Base-by-base conservation (phyloP, 92 coral and sea anemone species). In the Paragorgia papillata region DNA sequence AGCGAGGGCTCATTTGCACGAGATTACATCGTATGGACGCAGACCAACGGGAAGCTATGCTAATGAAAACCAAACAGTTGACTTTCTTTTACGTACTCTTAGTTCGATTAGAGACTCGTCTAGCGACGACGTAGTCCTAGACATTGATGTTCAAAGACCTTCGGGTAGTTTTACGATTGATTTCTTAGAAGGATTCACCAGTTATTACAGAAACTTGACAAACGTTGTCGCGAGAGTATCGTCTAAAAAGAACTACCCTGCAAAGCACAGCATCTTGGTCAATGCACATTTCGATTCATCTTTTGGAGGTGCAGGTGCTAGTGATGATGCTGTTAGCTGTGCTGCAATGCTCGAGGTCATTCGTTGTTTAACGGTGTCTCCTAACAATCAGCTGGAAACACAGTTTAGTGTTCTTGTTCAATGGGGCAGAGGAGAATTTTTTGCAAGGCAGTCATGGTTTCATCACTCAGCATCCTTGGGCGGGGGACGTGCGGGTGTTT, bases 371-470 rank as follows among this genome's bases (percentile, higher is more conserved):
- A 79, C 90, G 15, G 82, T 84, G 22, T 88, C 90, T 29, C 74
- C 81, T 12, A 55, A 64, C 44, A 79, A 77, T 34, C 58, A 62
- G 31, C 82, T 95, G 37, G 67, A n/a, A 65, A 3, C 87, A 91
- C 34, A 92, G 90, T 35, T 74, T 95, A 0, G 88, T 95, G 35
- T 95, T 95, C 41, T 85, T 86, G 33, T 95, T 95, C 57, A 95
- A 95, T 83, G 99, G 99, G 49, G 99, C 99, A 0, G 99, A 95
- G 81, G 99, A 95, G 57, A 91, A 95, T 67, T 53, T 91, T 62
- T 75, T 94, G 24, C 98, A 94, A 64, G 98, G 96, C 2, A 94
- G 98, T 75, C 98, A 94, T 73, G 98, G 98, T 14, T 94, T 94
- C 79, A 94, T 94, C 54, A 95, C 95, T 0, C 95, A 91, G 56